Evolutionary conservation across 2,888 invertebrate species (phyloP).

Genomic region (Blastobasis lacticolella): DNA sequence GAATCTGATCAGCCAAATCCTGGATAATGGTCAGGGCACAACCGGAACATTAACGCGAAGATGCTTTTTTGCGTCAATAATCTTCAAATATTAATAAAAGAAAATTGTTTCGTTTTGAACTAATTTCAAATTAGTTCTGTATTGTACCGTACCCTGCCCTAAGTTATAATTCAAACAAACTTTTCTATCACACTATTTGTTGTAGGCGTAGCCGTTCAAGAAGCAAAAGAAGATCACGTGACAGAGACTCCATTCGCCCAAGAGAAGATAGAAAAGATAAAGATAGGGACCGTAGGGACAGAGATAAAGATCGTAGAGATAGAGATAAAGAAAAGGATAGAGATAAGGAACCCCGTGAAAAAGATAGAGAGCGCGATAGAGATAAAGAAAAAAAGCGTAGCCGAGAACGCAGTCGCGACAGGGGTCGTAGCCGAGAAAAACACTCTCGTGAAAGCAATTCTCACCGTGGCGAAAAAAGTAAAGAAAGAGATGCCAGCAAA

Average conservation of each 20-base stretch:
- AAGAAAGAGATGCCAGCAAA: conserved; percentile 42
- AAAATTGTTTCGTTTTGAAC: no score
- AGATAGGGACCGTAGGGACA: conserved; percentile 35
- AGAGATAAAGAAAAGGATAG: conserved; percentile 46
- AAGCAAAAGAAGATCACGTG: conserved; percentile 51
- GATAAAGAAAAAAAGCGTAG: conserved; percentile 27
- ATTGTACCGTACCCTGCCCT: no score
- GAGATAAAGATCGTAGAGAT: conserved; percentile 36
- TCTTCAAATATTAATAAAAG: no score
- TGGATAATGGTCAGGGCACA: no score
- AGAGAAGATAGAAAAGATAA: conserved; percentile 43
- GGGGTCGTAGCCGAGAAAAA: conserved; percentile 30
- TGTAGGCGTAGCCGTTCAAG: conserved; percentile 58
- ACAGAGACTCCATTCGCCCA: conserved; percentile 13
- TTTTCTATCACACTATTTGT: conserved; percentile 4
- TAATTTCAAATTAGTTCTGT: no score
- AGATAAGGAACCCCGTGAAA: conserved; percentile 28
- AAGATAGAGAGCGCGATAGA: conserved; percentile 37
- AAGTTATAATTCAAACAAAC: neutral
- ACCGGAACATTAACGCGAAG: no score
- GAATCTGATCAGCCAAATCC: no score
- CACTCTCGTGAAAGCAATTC: conserved; percentile 26
- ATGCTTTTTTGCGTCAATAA: no score
- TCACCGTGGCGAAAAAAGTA: conserved; percentile 35
- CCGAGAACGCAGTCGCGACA: conserved; percentile 39